Conservation (phyloP, 1,140 invertebrate species). For the Galleria mellonella region DNA sequence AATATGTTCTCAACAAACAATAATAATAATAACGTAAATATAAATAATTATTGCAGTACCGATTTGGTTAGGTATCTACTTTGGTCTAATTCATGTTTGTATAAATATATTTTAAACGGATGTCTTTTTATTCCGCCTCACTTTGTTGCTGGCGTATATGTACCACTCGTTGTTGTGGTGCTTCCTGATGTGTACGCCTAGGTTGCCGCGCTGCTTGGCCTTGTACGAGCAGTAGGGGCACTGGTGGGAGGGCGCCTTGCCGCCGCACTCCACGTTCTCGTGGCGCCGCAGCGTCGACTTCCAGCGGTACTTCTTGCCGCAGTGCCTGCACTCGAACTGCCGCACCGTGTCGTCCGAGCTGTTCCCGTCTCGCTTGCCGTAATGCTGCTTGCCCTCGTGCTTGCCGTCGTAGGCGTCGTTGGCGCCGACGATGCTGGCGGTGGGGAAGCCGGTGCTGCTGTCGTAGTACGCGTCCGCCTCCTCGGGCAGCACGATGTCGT, state of each 20-base stretch:
- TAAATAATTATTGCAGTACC: conserved; percentile 68
- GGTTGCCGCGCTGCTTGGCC: conserved; percentile 85
- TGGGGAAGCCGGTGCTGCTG: neutral
- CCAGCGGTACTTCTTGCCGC: conserved; percentile 87
- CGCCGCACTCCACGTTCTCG: conserved; percentile 91
- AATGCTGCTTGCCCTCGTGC: conserved; percentile 17
- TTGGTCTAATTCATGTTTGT: conserved; percentile 42
- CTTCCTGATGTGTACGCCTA: conserved; percentile 87
- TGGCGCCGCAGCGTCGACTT: conserved; percentile 87
- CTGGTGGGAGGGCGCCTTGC: conserved; percentile 86
- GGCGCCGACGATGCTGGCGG: conserved; percentile 2
- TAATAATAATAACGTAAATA: conserved; percentile 53
- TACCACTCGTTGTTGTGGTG: conserved; percentile 78
- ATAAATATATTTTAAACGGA: conserved; percentile 23
- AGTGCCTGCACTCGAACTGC: conserved; percentile 85
- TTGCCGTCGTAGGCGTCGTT: conserved; percentile 74
- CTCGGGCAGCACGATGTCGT: conserved; percentile 68
- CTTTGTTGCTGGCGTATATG: conserved; percentile 65
- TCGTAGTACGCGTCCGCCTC: conserved; percentile 47
- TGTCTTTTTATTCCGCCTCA: conserved; percentile 64
- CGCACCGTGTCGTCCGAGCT: conserved; percentile 76
- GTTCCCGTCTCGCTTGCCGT: conserved; percentile 25
- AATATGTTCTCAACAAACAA: conserved; percentile 60
- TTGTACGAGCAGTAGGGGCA: conserved; percentile 88
- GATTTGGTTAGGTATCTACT: conserved; percentile 69